phyloP scores from a whole-genome alignment of 92 coral and sea anemone species.

The Paramuricea clavata region DNA sequence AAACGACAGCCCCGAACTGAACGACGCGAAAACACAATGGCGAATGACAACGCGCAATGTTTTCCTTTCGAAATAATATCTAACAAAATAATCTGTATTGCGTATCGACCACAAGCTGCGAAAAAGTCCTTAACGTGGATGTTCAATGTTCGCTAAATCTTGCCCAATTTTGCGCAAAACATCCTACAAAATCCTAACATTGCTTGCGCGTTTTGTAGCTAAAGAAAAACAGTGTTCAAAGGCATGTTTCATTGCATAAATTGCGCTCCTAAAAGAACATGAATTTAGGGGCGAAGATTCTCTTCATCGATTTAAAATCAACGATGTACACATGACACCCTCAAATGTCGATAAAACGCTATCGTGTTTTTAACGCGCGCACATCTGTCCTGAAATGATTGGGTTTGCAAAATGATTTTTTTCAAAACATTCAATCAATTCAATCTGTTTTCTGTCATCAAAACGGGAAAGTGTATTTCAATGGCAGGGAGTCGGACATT shows the following conservation, averaged over 20 bases:
- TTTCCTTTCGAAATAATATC: constrained; percentile 24
- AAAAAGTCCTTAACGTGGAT: neutral
- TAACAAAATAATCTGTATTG: constrained; percentile 16
- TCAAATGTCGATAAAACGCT: neutral
- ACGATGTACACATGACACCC: neutral
- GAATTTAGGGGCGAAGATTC: neutral
- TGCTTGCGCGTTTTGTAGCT: neutral
- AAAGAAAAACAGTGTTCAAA: neutral
- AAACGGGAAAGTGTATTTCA: neutral
- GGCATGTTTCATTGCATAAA: neutral
- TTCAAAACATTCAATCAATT: neutral
- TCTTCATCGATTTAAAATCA: constrained; percentile 28
- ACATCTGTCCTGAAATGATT: constrained; percentile 17
- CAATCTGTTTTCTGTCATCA: neutral
- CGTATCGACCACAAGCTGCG: constrained; percentile 45
- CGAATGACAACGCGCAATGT: constrained; percentile 3
- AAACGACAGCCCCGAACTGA: neutral
- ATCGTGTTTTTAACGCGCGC: neutral
- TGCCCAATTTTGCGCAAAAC: neutral
- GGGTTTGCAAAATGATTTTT: neutral
- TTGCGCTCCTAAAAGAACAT: neutral
- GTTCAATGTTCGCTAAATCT: constrained; percentile 22
- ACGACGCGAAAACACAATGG: neutral
- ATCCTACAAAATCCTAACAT: neutral
- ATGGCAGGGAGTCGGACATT: neutral